These are phyloP conservation scores for Neomorphus geoffroyi DNA, from an alignment of 2,797 vertebrate species.

Conservation along the genomic window DNA sequence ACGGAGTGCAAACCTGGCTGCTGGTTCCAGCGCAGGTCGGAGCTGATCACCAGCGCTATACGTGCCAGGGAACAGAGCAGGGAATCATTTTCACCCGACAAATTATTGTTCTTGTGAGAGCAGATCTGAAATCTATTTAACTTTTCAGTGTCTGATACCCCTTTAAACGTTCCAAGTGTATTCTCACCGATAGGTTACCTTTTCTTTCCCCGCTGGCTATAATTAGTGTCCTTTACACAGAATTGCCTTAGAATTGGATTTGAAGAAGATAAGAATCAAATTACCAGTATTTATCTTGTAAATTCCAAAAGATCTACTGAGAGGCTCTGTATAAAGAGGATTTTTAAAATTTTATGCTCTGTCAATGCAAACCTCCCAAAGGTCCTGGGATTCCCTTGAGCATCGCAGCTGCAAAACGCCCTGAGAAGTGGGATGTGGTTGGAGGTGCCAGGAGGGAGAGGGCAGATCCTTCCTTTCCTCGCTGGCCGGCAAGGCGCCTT, in stretches of 20 bases:
- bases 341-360: constrained; percentile 71
- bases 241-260: constrained; percentile 85
- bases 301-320: constrained; percentile 82
- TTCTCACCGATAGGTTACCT: constrained; percentile 76
- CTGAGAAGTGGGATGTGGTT: not conserved
- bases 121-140: constrained; percentile 73
- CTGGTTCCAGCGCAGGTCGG: not conserved
- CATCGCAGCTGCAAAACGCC: not conserved
- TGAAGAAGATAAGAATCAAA: constrained; percentile 83
- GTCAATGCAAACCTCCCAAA: constrained; percentile 49
- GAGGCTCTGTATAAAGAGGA: constrained; percentile 74
- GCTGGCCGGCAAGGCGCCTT: too few relatives aligned
- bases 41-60: not conserved
- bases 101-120: constrained; percentile 54
- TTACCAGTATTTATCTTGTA: constrained; percentile 85
- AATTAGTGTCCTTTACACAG: constrained; percentile 83
- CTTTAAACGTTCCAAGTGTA: constrained; percentile 59
- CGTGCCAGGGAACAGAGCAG: not conserved
- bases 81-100: constrained; percentile 46
- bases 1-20: not conserved
- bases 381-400: not conserved
- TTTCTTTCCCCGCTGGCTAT: constrained; percentile 75
- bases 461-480: not conserved
- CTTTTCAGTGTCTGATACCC: constrained; percentile 71
- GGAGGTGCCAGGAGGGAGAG: not conserved